Conservation (phyloP, 2,113 vertebrate species). For the Notiomystis cincta region DNA sequence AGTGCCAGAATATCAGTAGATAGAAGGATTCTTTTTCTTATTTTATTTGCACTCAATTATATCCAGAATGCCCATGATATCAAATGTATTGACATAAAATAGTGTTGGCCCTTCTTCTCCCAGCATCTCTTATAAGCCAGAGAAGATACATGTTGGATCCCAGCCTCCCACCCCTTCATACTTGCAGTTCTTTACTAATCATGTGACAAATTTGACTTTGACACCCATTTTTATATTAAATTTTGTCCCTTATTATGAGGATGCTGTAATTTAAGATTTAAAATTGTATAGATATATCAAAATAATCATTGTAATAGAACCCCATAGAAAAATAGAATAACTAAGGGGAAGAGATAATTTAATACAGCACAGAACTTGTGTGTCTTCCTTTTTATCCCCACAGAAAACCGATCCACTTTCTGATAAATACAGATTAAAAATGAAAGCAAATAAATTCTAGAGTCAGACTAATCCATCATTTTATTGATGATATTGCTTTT, state of each 20-base stretch:
- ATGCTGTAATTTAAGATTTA: neutral
- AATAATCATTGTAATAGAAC: neutral
- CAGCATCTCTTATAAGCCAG: neutral
- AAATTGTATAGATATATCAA: neutral
- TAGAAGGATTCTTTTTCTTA: rapidly evolving
- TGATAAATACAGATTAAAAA: neutral
- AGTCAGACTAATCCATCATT: neutral
- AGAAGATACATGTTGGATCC: neutral
- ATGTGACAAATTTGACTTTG: neutral
- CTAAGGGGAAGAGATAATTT: neutral
- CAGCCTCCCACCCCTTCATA: neutral
- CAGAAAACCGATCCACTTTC: neutral
- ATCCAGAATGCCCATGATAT: neutral
- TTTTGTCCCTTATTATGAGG: neutral
- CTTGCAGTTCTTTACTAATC: neutral
- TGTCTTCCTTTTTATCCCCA: neutral
- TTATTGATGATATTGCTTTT: neutral
- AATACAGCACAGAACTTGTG: neutral
- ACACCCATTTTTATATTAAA: neutral
- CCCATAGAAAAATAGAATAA: neutral
- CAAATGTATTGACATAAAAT: neutral
- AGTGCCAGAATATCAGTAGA: neutral
- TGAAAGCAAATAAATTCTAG: neutral
- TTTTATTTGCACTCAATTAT: neutral
- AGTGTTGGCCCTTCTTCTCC: neutral